These are phyloP conservation scores for Drosophila jambulina DNA, from an alignment of 1,140 invertebrate species.

Conservation along the genomic window DNA sequence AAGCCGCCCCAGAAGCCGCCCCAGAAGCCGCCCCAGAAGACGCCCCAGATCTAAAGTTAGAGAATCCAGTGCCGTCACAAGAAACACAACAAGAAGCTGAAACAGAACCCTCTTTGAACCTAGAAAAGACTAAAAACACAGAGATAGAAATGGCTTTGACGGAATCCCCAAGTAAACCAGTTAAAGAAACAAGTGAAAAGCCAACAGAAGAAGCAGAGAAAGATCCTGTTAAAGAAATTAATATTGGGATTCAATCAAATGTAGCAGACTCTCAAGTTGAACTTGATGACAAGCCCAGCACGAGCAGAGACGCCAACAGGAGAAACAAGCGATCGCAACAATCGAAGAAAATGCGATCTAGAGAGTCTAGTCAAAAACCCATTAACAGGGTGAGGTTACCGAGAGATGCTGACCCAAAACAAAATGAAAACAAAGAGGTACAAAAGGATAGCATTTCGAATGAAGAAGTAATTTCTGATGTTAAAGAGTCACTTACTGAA, in stretches of 20 bases:
- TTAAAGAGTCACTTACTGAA: neutral
- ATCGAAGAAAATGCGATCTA: conserved; percentile 32
- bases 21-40: neutral
- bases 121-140: neutral
- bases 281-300: conserved; percentile 52
- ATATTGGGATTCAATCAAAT: neutral
- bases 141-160: neutral
- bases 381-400: conserved; percentile 25
- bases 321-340: conserved; percentile 48
- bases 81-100: too few species aligned
- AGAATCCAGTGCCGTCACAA: too few species aligned
- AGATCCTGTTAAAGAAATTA: neutral
- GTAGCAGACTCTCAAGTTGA: neutral
- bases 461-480: neutral
- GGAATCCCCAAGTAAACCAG: neutral
- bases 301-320: conserved; percentile 48
- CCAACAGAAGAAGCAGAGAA: neutral
- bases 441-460: neutral
- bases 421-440: neutral
- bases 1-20: neutral
- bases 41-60: too few species aligned
- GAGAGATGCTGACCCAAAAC: neutral
- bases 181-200: neutral
- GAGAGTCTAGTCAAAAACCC: conserved; percentile 65
- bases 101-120: neutral